Percentiles rank a stretch among this genome's conserved stretches.
Evolutionary conservation across 2,888 invertebrate species (phyloP).

Genomic region (Penaeus monodon): DNA sequence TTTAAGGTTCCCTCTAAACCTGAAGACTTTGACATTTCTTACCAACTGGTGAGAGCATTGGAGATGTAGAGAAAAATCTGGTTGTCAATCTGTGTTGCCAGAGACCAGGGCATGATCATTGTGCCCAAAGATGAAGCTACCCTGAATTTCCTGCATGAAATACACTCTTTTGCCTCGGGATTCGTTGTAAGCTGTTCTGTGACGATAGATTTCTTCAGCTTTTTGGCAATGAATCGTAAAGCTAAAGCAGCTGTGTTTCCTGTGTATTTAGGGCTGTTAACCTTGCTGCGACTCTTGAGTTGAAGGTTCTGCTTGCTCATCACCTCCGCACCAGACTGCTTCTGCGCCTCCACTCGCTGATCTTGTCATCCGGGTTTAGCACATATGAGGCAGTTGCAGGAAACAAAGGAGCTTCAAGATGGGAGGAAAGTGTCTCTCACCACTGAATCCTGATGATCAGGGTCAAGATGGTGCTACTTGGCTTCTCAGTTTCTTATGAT

Average conservation of each 20-base stretch:
- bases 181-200: slow-evolving; percentile 67
- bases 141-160: slow-evolving; percentile 62
- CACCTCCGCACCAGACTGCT: slow-evolving; percentile 56
- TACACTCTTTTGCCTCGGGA: slow-evolving; percentile 66
- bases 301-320: slow-evolving; percentile 58
- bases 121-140: too few species aligned
- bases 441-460: too few species aligned
- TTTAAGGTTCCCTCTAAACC: too few species aligned
- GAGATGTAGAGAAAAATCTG: too few species aligned
- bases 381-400: slow-evolving; percentile 45
- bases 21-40: too few species aligned
- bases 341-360: slow-evolving; percentile 45
- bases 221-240: slow-evolving; percentile 64
- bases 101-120: too few species aligned
- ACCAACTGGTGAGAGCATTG: too few species aligned
- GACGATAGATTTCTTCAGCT: slow-evolving; percentile 63
- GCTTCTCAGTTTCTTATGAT: too few species aligned
- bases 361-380: slow-evolving; percentile 46
- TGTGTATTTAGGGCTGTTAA: slow-evolving; percentile 34
- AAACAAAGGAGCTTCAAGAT: too few species aligned
- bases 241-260: slow-evolving; percentile 65
- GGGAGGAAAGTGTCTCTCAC: too few species aligned
- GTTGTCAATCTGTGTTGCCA: too few species aligned
- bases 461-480: too few species aligned
- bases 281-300: slow-evolving; percentile 51